Evolutionary conservation across 2,797 vertebrate species (phyloP), one percentile per base, ranked within the genome.

Genomic region (Siniperca scherzeri): DNA sequence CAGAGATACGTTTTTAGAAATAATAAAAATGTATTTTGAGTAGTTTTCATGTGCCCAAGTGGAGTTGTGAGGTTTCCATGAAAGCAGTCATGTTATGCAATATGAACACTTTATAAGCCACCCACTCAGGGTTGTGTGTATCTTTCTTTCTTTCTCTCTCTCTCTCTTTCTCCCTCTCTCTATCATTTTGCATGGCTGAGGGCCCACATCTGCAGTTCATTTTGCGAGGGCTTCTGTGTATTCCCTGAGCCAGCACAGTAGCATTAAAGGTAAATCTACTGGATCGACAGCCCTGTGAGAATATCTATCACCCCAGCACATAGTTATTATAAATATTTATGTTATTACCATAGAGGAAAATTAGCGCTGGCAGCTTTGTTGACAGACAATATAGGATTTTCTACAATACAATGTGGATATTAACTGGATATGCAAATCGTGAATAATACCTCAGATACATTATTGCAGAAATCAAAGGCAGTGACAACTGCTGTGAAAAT

Each of bases 131-230:
- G 60, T 62, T 85, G 10, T 27, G 17, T 70, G 42, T 83, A 33
- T 42, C 7, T 52, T 25, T 27, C 38, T 62, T 33, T 52, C 0
- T 61, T 22, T 75, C 33, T 44, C 44, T 25, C 42, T 73, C 19
- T 56, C 70, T 68, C 65, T 72, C 27, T 25, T 12, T 62, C 62
- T 74, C 57, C 25, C 62, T 78, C 74, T 80, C 75, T 91, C 85
- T 87, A 80, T 86, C 74, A 72, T 87, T 90, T 81, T 74, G 76
- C 85, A 88, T 78, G 91, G 90, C 87, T 86, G 72, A 89, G 66
- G 74, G 74, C 87, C 84, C 77, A 95, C 95, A 96, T 96, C 94
- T 96, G 95, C 65, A 89, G 85, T 82, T 93, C 87, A 91, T 96
- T 95, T 94, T 65, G 72, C 0, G 36, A 80, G 71, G 67, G 83